Conservation (phyloP, 2,113 vertebrate genomes). For the Platanista minor region DNA sequence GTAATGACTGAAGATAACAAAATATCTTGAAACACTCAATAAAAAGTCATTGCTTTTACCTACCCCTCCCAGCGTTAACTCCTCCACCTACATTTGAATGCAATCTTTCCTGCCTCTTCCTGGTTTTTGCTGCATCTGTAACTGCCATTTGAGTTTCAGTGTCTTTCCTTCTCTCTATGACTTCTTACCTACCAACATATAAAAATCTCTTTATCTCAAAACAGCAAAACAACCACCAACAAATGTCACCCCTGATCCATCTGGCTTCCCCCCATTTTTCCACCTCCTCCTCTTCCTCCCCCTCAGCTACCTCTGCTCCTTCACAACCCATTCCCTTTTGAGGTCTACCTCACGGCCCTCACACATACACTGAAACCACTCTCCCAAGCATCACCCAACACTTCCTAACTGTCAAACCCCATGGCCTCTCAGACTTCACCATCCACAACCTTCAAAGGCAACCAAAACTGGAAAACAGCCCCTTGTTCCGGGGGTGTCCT, state of each 20-base stretch:
- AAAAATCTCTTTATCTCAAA: background rate
- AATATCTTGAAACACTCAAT: background rate
- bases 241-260: background rate
- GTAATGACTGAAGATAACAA: background rate
- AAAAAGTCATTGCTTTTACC: background rate
- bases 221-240: background rate
- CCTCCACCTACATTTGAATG: background rate
- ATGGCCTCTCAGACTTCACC: background rate
- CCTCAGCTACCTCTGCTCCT: background rate
- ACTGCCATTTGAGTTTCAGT: background rate
- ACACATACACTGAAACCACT: background rate
- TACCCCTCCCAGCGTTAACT: background rate
- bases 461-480: background rate
- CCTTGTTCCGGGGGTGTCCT: background rate
- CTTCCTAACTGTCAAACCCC: background rate
- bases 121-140: background rate
- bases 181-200: background rate
- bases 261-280: background rate
- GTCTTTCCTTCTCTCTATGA: background rate
- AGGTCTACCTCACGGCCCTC: background rate
- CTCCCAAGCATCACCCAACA: background rate
- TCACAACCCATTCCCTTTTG: background rate
- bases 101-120: background rate
- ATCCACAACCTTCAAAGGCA: accelerated
- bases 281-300: background rate